A percentile compares a stretch with the other conserved stretches of the same genome.
Conservation (phyloP, 2,113 vertebrate genomes). For the Trinectes maculatus region DNA sequence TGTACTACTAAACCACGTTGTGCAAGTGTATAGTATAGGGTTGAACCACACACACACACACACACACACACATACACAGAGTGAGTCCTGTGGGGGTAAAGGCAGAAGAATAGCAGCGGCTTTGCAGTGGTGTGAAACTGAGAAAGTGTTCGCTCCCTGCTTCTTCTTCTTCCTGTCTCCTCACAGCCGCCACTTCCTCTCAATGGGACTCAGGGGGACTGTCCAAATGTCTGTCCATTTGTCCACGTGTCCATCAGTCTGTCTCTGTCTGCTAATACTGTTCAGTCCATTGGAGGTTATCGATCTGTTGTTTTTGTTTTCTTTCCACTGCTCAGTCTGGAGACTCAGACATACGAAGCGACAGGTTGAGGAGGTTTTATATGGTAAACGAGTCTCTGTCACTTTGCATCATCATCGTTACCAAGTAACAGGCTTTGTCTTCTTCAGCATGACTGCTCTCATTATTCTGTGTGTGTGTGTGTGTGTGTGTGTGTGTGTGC, state of each 20-base stretch:
- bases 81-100: constrained; percentile 32
- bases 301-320: neutral
- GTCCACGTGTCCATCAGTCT: neutral
- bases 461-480: constrained; percentile 55
- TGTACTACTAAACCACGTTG: too few relatives aligned
- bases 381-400: constrained; percentile 40
- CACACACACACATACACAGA: neutral
- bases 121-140: constrained; percentile 59
- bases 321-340: neutral
- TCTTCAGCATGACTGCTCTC: constrained; percentile 75
- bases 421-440: constrained; percentile 43
- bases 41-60: neutral
- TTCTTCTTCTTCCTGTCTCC: constrained; percentile 52
- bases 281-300: neutral
- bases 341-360: neutral
- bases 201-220: constrained; percentile 74
- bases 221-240: constrained; percentile 35
- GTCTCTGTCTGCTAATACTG: neutral
- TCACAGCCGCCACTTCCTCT: constrained; percentile 42
- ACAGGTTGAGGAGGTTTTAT: constrained; percentile 23
- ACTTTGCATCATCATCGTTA: constrained; percentile 36
- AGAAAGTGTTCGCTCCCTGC: constrained; percentile 55
- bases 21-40: too few relatives aligned
- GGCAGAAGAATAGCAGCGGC: constrained; percentile 58
- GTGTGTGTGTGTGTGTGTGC: constrained; percentile 28